Conservation (phyloP, 2,888 invertebrate genomes). For the Helicoverpa assulta region DNA sequence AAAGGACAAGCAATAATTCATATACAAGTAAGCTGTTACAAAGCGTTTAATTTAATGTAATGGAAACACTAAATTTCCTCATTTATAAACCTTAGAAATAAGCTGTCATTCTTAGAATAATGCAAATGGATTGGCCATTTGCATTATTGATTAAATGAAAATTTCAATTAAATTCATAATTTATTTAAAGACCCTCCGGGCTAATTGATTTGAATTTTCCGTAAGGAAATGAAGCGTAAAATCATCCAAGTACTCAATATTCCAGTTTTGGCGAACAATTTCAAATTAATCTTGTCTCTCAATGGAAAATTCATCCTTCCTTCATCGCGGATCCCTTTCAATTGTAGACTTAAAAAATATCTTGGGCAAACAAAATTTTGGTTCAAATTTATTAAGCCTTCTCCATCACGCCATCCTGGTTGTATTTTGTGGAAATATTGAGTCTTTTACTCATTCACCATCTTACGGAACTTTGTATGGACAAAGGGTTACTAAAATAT, state of each 20-base stretch:
- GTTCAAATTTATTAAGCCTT: not conserved
- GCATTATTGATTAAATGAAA: not conserved
- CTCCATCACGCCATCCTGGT: not conserved
- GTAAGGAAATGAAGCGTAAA: slow-evolving; percentile 15
- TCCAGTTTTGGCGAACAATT: slow-evolving; percentile 35
- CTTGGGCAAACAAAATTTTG: slow-evolving; percentile 1
- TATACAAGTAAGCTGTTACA: not conserved
- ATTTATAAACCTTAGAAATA: not conserved
- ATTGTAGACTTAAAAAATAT: slow-evolving; percentile 20
- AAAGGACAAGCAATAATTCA: too few species aligned
- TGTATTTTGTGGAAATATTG: not conserved
- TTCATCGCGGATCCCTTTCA: slow-evolving; percentile 27
- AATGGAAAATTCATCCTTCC: slow-evolving; percentile 10
- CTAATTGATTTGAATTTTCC: slow-evolving; percentile 36
- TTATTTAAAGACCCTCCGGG: slow-evolving; percentile 22
- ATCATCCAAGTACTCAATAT: slow-evolving; percentile 32
- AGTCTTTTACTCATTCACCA: not conserved
- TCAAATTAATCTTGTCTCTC: slow-evolving; percentile 32
- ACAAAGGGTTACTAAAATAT: too few species aligned
- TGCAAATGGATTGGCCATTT: not conserved
- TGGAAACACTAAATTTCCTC: not conserved
- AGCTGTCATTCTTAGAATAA: not conserved
- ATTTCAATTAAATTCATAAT: slow-evolving; percentile 18
- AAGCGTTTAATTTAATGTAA: not conserved
- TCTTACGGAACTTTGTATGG: not conserved